Conservation (phyloP, 2,797 vertebrate genomes). For the Oreochromis grahami region DNA sequence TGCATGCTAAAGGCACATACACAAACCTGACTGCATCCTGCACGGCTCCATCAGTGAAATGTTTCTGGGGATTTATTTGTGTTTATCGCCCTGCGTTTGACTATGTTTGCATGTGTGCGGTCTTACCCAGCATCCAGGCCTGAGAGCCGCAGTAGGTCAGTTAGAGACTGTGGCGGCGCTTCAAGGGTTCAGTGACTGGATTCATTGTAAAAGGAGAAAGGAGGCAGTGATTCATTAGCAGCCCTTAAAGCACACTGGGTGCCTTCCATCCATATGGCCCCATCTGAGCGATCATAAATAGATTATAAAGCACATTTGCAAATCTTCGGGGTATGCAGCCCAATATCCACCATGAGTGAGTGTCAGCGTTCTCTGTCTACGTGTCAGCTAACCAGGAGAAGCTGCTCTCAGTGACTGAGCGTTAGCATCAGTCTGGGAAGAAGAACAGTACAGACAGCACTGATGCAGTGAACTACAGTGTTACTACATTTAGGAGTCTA, state of each 20-base stretch:
- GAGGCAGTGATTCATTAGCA: neutral
- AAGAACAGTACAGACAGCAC: neutral
- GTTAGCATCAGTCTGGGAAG: neutral
- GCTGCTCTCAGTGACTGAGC: fast-evolving
- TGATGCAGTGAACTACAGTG: neutral
- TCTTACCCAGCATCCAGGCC: fast-evolving
- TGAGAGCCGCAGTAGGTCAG: neutral
- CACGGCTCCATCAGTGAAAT: neutral
- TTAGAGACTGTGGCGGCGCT: neutral
- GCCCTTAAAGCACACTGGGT: neutral
- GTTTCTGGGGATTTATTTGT: neutral
- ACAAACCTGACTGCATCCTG: neutral
- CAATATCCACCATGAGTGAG: neutral
- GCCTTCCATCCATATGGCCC: neutral
- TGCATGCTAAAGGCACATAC: neutral
- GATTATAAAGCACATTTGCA: neutral
- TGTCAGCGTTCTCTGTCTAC: neutral
- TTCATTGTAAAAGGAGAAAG: neutral
- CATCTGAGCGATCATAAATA: neutral
- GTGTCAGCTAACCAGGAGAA: neutral
- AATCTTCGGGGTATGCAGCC: neutral
- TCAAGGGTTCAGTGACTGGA: neutral
- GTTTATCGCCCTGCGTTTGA: neutral
- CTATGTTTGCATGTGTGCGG: neutral
- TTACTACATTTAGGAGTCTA: fast-evolving